Base-by-base conservation (phyloP, 2,888 invertebrate genomes). In the Cremastinae sp. region DNA sequence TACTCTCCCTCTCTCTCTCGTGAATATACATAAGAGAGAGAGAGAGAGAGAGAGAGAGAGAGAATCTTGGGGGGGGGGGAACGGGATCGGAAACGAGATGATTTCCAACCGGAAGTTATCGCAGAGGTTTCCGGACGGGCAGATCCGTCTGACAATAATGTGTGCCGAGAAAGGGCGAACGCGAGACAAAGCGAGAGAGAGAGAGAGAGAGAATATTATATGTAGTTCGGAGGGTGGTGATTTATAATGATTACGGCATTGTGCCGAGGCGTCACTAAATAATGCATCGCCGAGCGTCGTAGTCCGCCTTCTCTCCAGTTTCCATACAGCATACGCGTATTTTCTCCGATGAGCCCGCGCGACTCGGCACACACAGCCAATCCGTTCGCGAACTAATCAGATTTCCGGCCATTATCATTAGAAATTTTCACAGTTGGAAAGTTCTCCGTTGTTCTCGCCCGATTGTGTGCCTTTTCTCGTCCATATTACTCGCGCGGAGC, bases 211-310 rank as follows among this genome's bases (percentile, higher is more conserved):
- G 69, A 53, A 66, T 58, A 66, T 56, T 28, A 64, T 79, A 20
- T n/a, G n/a, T 61, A 78, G 64, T 76, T 78, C 77, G 38, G 77
- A 81, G 79, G 78, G 76, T 68, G 81, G 81, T 86, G 85, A 86
- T 87, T 86, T 87, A 85, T 85, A 83, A 84, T 84, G 84, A 87
- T 85, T 87, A 85, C 78, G 78, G 81, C 82, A 82, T 83, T 83
- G 84, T 83, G 80, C 83, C 78, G 79, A 78, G 82, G 78, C 82
- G 82, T 82, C 83, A 81, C 83, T 85, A 84, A 85, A 85, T 85
- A 86, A 86, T 84, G 83, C 83, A 84, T 83, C 73, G 81, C 79
- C 66, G 62, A 68, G 76, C 80, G 61, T 54, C 64, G 38, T 28
- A 16, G 59, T 41, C 69, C 49, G 69, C 73, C 64, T 64, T 61